A percentile compares a stretch with the other conserved stretches of the same genome.
These are phyloP conservation scores for Xenopus petersii DNA, from an alignment of 2,797 vertebrate species.

Conservation along the genomic window DNA sequence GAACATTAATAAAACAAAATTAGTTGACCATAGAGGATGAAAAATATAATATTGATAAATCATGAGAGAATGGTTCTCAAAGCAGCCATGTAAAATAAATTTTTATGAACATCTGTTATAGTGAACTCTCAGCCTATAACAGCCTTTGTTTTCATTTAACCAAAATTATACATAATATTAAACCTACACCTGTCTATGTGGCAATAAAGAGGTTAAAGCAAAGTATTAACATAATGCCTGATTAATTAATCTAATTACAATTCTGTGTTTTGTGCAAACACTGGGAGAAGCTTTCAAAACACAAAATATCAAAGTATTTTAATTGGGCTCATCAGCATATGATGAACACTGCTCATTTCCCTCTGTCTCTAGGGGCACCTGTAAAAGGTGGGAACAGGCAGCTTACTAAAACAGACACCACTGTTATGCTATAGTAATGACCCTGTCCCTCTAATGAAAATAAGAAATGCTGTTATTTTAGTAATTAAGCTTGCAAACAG, in stretches of 20 bases:
- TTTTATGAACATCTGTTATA: no score
- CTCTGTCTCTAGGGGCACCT: constrained; percentile 58
- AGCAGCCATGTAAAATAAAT: no score
- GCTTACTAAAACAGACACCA: constrained; percentile 51
- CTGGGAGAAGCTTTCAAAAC: constrained; percentile 44
- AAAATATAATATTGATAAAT: no score
- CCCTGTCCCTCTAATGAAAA: constrained; percentile 67
- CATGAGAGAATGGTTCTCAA: no score
- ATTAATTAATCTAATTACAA: constrained; percentile 49
- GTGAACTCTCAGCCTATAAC: no score
- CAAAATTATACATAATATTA: no score
- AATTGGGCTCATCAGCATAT: constrained; percentile 59
- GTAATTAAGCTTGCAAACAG: constrained; percentile 85
- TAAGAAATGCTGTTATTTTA: constrained; percentile 68
- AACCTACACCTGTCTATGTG: neutral
- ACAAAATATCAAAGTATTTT: constrained; percentile 53
- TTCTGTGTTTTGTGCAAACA: constrained; percentile 44
- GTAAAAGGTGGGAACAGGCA: constrained; percentile 55
- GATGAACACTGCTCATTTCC: constrained; percentile 53
- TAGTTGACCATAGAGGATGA: no score
- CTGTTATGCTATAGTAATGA: constrained; percentile 60
- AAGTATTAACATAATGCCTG: constrained; percentile 41
- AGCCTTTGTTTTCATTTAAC: no score
- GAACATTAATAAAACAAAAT: no score
- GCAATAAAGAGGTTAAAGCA: constrained; percentile 27